A percentile compares a stretch with the other conserved stretches of the same genome.
Evolutionary conservation across 2,113 vertebrate genomes (phyloP).

Genomic region (Pangasianodon gigas): DNA sequence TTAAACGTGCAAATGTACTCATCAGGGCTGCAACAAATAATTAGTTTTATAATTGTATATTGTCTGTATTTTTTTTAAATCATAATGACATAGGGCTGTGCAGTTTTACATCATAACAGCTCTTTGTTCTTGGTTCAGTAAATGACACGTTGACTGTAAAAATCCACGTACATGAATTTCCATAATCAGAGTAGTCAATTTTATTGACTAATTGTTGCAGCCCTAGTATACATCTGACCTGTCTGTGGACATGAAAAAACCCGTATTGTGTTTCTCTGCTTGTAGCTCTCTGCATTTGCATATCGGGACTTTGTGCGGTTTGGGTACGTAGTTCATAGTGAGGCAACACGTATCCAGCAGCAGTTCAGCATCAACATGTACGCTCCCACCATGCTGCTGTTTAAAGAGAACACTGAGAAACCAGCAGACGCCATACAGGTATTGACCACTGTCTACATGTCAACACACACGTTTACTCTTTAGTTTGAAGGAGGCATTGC

Average conservation of each 20-base stretch:
- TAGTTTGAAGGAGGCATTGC: not conserved
- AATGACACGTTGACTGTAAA: not conserved
- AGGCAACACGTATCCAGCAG: constrained; percentile 72
- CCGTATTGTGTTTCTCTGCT: constrained; percentile 4
- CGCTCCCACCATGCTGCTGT: constrained; percentile 86
- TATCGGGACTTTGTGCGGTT: constrained; percentile 89
- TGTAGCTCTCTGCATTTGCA: constrained; percentile 86
- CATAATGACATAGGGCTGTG: too few species aligned
- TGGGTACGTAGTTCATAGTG: constrained; percentile 81
- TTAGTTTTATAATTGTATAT: not conserved
- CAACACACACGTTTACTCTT: not conserved
- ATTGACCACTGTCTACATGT: not conserved
- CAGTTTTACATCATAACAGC: not conserved
- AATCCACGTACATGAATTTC: not conserved
- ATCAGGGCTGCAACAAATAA: not conserved
- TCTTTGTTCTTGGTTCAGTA: not conserved
- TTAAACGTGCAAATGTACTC: not conserved
- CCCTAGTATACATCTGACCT: not conserved
- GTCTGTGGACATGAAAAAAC: not conserved
- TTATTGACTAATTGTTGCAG: not conserved
- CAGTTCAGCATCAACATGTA: constrained; percentile 86
- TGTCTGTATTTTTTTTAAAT: too few species aligned
- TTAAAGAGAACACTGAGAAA: constrained; percentile 85
- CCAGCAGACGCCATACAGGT: constrained; percentile 90
- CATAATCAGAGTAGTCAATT: not conserved